Percentiles rank a stretch among this genome's conserved stretches.
phyloP scores from a whole-genome alignment of 2,888 invertebrate species.

The Rhagonycha fulva region DNA sequence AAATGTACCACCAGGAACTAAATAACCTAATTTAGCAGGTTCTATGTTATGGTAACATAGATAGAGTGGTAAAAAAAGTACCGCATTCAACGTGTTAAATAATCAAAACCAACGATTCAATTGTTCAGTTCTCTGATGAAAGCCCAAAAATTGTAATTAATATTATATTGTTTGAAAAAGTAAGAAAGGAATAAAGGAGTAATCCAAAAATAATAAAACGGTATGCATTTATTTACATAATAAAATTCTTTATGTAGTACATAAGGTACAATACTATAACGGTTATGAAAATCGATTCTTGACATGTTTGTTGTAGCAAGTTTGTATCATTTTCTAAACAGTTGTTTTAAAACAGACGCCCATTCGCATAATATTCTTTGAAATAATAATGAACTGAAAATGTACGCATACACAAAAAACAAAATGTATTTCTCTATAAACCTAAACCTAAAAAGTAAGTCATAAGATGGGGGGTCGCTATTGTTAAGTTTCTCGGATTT shows the following conservation, averaged over 20 bases:
- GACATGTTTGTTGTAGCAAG: background rate
- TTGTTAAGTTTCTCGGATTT: slow-evolving; percentile 18
- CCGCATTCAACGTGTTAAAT: too few relatives aligned
- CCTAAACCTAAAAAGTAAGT: slow-evolving; percentile 1
- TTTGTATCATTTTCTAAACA: background rate
- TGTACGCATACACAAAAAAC: background rate
- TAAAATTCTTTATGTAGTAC: background rate
- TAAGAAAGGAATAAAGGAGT: background rate
- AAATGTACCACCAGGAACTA: background rate
- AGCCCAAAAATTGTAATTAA: background rate
- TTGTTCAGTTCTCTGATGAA: background rate
- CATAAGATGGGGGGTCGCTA: slow-evolving; percentile 17
- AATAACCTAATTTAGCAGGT: too few relatives aligned
- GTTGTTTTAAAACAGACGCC: background rate
- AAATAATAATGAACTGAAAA: background rate
- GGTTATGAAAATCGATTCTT: background rate
- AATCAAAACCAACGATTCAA: background rate
- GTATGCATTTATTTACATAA: background rate
- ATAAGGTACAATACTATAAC: background rate
- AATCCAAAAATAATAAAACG: background rate
- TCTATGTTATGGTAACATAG: too few relatives aligned
- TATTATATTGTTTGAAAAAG: background rate
- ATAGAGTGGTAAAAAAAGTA: too few relatives aligned
- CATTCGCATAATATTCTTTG: background rate
- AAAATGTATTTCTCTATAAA: slow-evolving; percentile 14